Conservation (phyloP, 2,888 invertebrate genomes). For the Pecten maximus region DNA sequence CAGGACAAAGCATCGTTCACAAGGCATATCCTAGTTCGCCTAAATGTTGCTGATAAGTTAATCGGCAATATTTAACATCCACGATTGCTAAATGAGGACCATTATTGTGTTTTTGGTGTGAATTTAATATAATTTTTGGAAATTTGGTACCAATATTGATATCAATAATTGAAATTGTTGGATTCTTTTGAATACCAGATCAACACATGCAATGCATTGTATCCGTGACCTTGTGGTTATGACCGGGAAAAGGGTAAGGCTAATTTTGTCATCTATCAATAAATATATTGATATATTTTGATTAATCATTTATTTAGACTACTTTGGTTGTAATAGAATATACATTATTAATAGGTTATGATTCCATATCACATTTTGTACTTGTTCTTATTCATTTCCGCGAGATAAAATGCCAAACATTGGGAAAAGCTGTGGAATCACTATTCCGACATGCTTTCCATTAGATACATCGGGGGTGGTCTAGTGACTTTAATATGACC, state of each 20-base stretch:
- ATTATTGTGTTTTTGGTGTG: not conserved
- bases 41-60: not conserved
- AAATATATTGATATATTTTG: not conserved
- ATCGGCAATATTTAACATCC: not conserved
- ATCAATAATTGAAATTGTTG: not conserved
- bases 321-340: not conserved
- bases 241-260: not conserved
- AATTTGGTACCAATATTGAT: not conserved
- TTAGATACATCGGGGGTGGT: no score
- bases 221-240: not conserved
- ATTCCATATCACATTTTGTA: no score
- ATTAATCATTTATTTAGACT: not conserved
- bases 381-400: no score
- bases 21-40: not conserved
- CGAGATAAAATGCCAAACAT: no score
- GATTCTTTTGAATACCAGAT: not conserved
- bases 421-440: no score
- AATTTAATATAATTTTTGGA: not conserved
- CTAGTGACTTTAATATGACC: no score
- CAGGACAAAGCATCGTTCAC: not conserved
- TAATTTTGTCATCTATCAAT: not conserved
- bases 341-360: no score
- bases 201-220: not conserved
- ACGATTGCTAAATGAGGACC: not conserved
- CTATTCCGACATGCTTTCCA: no score